Percentiles rank a stretch among this genome's conserved stretches.
These are phyloP conservation scores for Halisarca cf. caerulea DNA, from an alignment of 37 sponge, comb jelly and placozoan species.

Conservation along the genomic window DNA sequence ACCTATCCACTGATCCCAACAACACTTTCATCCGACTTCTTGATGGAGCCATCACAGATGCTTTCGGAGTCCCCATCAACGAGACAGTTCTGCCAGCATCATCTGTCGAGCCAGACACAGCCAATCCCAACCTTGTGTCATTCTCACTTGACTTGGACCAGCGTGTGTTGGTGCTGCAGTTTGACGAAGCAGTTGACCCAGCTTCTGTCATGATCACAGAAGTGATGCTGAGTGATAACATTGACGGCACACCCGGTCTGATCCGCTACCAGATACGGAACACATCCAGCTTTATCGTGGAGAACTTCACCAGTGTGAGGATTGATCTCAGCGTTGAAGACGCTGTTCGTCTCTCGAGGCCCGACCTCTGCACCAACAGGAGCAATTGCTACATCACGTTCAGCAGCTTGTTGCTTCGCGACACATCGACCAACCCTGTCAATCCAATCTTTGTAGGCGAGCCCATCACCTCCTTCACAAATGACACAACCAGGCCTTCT, in stretches of 20 bases:
- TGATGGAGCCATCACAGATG: constrained; percentile 54
- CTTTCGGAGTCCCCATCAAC: constrained; percentile 57
- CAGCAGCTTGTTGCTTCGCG: constrained; percentile 40
- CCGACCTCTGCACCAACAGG: constrained; percentile 45
- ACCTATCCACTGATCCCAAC: constrained; percentile 54
- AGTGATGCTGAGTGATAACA: constrained; percentile 32
- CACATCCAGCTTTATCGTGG: constrained; percentile 35
- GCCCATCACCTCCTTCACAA: constrained; percentile 37
- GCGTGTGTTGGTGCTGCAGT: constrained; percentile 52
- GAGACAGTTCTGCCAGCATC: constrained; percentile 24
- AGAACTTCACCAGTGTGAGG: constrained; percentile 62
- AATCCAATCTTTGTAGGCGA: constrained; percentile 46
- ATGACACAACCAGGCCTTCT: constrained; percentile 53
- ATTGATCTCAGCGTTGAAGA: constrained; percentile 68
- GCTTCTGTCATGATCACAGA: constrained; percentile 45
- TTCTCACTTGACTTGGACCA: constrained; percentile 61
- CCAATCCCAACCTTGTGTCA: constrained; percentile 38
- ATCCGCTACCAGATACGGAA: constrained; percentile 27
- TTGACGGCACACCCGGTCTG: background rate
- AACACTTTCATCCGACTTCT: constrained; percentile 61
- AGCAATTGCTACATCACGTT: constrained; percentile 68
- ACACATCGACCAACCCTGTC: constrained; percentile 48
- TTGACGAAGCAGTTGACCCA: constrained; percentile 69
- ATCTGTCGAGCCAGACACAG: constrained; percentile 44
- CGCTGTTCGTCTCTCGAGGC: constrained; percentile 47